phyloP scores from a whole-genome alignment of 2,888 invertebrate species.

The Ischnura elegans region DNA sequence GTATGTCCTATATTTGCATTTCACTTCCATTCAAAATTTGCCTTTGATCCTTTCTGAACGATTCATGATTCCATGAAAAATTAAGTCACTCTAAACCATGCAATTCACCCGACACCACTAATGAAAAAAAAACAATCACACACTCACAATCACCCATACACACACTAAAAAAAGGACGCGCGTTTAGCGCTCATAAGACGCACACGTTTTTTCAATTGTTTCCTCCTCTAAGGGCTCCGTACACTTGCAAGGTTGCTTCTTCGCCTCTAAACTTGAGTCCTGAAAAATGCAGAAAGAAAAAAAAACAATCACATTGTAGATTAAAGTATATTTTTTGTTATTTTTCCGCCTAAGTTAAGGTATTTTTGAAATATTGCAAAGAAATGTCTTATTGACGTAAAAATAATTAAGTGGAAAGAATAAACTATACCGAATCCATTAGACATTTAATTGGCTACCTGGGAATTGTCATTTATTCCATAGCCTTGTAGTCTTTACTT shows the following conservation, averaged over 20 bases:
- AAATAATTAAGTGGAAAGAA: no score
- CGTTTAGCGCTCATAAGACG: neutral
- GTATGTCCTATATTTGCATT: neutral
- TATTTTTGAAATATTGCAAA: no score
- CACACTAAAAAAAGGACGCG: neutral
- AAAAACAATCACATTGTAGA: neutral
- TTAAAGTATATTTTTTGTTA: neutral
- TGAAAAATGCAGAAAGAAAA: conserved; percentile 19
- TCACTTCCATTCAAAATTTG: neutral
- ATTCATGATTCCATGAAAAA: neutral
- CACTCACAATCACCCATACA: neutral
- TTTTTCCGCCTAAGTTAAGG: no score
- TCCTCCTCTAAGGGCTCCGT: neutral
- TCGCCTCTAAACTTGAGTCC: conserved; percentile 43
- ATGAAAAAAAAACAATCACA: neutral
- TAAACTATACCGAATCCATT: no score
- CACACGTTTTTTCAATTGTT: neutral
- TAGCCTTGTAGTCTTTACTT: no score
- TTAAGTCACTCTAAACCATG: neutral
- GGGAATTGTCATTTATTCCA: no score
- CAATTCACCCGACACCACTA: neutral
- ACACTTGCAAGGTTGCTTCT: neutral
- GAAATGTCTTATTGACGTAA: no score
- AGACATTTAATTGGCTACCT: no score
- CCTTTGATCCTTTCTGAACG: neutral